These are phyloP conservation scores for Pristionchus entomophagus DNA, from an alignment of 2,888 invertebrate species.

Conservation along the genomic window DNA sequence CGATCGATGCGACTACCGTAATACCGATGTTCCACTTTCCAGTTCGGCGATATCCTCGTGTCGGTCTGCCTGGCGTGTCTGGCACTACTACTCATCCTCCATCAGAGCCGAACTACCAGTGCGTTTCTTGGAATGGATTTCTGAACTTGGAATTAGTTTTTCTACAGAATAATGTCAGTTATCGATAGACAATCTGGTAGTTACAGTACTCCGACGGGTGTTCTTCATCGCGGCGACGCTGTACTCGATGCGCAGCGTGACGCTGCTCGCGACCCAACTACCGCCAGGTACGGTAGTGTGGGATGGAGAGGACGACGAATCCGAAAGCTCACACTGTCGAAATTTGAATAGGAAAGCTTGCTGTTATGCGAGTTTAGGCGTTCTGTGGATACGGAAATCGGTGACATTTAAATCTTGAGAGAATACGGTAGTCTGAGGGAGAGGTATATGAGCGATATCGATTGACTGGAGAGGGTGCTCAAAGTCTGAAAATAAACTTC, in stretches of 20 bases:
- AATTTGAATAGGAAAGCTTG: too few species aligned
- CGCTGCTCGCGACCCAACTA: constrained; percentile 63
- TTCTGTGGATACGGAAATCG: too few species aligned
- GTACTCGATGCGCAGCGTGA: constrained; percentile 63
- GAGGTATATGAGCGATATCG: too few species aligned
- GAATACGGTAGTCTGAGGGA: too few species aligned
- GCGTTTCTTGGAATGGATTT: background rate
- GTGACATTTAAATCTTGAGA: too few species aligned
- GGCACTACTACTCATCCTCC: background rate
- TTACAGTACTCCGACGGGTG: constrained; percentile 56
- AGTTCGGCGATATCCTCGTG: constrained; percentile 66
- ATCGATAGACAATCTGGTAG: background rate
- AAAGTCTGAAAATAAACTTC: too few species aligned
- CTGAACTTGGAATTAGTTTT: too few species aligned
- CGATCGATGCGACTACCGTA: background rate
- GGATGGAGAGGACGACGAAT: background rate
- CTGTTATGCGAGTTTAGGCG: too few species aligned
- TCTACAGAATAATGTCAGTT: background rate
- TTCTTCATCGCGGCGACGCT: constrained; percentile 61
- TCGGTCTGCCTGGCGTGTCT: constrained; percentile 52
- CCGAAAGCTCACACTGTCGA: too few species aligned
- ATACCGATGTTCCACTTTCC: constrained; percentile 46
- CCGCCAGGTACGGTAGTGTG: constrained; percentile 59
- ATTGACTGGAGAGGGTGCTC: too few species aligned
- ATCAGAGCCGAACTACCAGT: constrained; percentile 32